Conservation (phyloP, 2,888 invertebrate species). For the Drosophila kambysellisi region DNA sequence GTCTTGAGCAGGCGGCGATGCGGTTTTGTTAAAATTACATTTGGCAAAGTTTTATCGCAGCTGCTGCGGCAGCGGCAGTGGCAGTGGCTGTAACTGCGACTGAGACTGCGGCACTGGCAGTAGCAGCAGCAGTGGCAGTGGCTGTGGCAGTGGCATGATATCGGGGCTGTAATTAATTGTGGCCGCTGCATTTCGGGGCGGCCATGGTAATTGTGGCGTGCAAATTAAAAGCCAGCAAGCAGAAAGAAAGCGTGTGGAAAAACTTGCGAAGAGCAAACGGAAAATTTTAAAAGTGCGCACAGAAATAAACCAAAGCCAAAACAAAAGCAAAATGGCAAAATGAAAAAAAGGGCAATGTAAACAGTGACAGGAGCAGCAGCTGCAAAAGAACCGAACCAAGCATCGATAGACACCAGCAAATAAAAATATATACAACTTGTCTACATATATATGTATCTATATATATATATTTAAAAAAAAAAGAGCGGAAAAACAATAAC, state of each 20-base stretch:
- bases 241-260: constrained; percentile 58
- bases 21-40: constrained; percentile 82
- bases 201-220: constrained; percentile 81
- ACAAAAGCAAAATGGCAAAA: constrained; percentile 30
- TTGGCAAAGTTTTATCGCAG: constrained; percentile 81
- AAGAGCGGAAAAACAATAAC: constrained; percentile 30
- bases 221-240: constrained; percentile 77
- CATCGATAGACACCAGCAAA: constrained; percentile 49
- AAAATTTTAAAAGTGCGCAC: constrained; percentile 59
- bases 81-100: constrained; percentile 30
- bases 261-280: constrained; percentile 62
- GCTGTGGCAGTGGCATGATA: constrained; percentile 63
- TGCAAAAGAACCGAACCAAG: constrained; percentile 27
- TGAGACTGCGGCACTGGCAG: constrained; percentile 31
- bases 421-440: constrained; percentile 34
- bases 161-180: constrained; percentile 79
- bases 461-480: not conserved
- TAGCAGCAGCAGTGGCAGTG: constrained; percentile 26
- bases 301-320: constrained; percentile 58
- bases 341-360: constrained; percentile 42
- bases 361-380: constrained; percentile 58
- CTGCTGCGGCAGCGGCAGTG: constrained; percentile 46
- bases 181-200: constrained; percentile 80
- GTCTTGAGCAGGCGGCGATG: constrained; percentile 80
- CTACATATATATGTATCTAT: constrained; percentile 13